Evolutionary conservation across 35 echinoderm and acorn worm genomes (phyloP).

Genomic region (Anneissia japonica): DNA sequence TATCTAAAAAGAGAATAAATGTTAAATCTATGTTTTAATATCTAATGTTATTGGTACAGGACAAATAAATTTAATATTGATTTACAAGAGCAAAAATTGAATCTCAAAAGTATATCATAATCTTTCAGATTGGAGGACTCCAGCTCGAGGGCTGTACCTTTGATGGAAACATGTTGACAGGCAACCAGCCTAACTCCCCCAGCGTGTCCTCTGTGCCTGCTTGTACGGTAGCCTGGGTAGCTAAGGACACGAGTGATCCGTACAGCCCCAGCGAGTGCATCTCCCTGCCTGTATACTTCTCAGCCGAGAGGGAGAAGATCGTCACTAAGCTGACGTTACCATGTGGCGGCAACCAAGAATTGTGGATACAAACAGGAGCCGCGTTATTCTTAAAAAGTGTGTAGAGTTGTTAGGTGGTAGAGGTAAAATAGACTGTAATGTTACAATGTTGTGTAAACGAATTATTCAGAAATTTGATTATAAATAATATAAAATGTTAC

Average conservation of each 20-base stretch:
- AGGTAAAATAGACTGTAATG: no score
- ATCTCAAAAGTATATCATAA: no score
- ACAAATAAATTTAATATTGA: no score
- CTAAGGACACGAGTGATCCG: conserved; percentile 57
- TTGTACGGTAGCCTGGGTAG: conserved; percentile 88
- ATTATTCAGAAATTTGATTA: no score
- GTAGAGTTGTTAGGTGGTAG: no score
- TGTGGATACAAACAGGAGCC: conserved; percentile 93
- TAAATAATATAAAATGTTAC: no score
- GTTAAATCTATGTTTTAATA: no score
- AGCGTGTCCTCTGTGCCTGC: conserved; percentile 78
- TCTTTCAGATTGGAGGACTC: conserved; percentile 68
- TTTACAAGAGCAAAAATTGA: no score
- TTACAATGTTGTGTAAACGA: no score
- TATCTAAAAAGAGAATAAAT: no score
- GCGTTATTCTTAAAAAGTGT: conserved; percentile 81
- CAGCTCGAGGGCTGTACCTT: conserved; percentile 95
- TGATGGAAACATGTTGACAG: conserved; percentile 73
- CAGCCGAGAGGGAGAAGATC: conserved; percentile 83
- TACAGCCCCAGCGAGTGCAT: conserved; percentile 75
- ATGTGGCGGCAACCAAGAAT: conserved; percentile 60
- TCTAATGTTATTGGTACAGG: no score
- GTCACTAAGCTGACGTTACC: conserved; percentile 82
- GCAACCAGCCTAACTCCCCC: conserved; percentile 79
- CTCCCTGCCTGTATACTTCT: conserved; percentile 94